phyloP scores from a whole-genome alignment of 2,888 invertebrate species.

The Cheilosia soror region DNA sequence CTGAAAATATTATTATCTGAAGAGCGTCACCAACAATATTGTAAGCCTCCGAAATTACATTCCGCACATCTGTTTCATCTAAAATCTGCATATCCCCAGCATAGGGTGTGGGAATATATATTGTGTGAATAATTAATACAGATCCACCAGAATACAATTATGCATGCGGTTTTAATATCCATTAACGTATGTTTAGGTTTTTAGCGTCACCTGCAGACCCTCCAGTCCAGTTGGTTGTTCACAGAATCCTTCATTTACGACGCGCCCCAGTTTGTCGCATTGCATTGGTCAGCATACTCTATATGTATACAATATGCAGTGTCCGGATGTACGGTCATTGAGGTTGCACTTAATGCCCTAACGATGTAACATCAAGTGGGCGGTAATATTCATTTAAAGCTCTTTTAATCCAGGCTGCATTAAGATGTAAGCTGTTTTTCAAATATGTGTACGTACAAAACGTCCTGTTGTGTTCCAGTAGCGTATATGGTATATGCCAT shows the following conservation, averaged over 20 bases:
- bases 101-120: background rate
- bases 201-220: constrained; percentile 71
- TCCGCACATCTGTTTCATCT: constrained; percentile 69
- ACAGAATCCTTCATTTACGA: constrained; percentile 62
- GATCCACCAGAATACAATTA: constrained; percentile 74
- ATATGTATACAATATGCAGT: background rate
- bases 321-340: constrained; percentile 44
- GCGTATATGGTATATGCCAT: background rate
- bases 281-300: constrained; percentile 36
- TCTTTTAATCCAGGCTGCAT: constrained; percentile 70
- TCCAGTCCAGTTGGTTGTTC: constrained; percentile 11
- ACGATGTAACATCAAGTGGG: constrained; percentile 74
- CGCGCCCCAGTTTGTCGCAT: constrained; percentile 60
- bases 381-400: constrained; percentile 76
- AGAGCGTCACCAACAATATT: constrained; percentile 54
- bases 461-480: background rate
- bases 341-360: constrained; percentile 71
- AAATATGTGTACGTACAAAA: constrained; percentile 29
- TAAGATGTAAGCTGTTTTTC: constrained; percentile 73
- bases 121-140: constrained; percentile 74
- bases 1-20: constrained; percentile 66
- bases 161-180: constrained; percentile 76
- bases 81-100: constrained; percentile 29
- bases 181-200: constrained; percentile 75
- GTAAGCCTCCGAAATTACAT: constrained; percentile 66